Conservation (phyloP, 1,140 invertebrate species). For the Eumaeus atala region DNA sequence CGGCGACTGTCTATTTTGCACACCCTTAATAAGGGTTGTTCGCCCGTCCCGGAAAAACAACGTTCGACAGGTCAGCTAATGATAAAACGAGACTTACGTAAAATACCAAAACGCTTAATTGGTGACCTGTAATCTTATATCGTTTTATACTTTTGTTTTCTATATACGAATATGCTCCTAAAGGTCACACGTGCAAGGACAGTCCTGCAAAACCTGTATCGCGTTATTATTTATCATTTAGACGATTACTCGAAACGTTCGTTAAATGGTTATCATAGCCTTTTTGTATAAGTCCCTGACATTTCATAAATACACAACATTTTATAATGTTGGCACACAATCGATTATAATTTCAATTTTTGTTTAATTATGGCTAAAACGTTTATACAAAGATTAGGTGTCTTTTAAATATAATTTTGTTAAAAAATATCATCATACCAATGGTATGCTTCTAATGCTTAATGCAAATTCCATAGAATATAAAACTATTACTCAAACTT, state of each 20-base stretch:
- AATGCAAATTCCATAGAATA: too few relatives aligned
- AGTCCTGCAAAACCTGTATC: constrained; percentile 29
- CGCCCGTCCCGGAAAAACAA: too few relatives aligned
- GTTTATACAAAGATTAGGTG: neutral
- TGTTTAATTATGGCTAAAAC: too few relatives aligned
- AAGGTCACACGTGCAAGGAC: constrained; percentile 41
- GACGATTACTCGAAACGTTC: constrained; percentile 6
- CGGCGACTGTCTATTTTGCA: too few relatives aligned
- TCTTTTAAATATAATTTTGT: too few relatives aligned
- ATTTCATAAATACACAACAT: constrained; percentile 26
- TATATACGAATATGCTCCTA: constrained; percentile 21
- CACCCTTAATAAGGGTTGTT: too few relatives aligned
- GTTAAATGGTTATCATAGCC: constrained; percentile 11
- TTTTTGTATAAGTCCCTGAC: constrained; percentile 42
- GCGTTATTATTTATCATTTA: constrained; percentile 24
- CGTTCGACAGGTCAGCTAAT: too few relatives aligned
- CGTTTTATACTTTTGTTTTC: constrained; percentile 1
- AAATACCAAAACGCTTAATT: neutral
- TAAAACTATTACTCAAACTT: too few relatives aligned
- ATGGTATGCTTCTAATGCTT: too few relatives aligned
- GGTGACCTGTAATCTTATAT: neutral
- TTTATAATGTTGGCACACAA: constrained; percentile 1
- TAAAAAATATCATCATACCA: too few relatives aligned
- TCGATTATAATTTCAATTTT: neutral
- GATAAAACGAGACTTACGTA: neutral